Conservation (phyloP, 2,113 vertebrate species). For the Microcebus jonahi region DNA sequence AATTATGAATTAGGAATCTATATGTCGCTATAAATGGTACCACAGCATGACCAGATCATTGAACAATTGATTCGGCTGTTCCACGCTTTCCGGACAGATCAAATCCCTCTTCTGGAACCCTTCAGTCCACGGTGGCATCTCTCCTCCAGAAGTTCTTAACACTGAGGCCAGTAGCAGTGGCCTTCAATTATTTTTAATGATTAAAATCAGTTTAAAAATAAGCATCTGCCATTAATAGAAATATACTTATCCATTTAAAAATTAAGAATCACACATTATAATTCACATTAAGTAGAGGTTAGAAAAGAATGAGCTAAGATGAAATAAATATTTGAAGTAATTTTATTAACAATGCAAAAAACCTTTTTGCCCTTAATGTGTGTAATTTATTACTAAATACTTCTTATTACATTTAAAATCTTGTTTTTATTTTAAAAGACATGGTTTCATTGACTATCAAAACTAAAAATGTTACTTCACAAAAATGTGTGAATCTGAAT, state of each 20-base stretch:
- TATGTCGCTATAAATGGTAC: constrained; percentile 54
- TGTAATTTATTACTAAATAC: neutral
- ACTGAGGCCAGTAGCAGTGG: neutral
- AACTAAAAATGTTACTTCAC: neutral
- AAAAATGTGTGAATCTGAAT: neutral
- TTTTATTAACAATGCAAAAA: neutral
- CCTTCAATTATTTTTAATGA: neutral
- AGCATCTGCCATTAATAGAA: neutral
- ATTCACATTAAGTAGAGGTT: constrained; percentile 16
- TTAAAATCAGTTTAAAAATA: neutral
- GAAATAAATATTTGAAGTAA: neutral
- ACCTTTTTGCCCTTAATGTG: neutral
- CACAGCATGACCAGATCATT: constrained; percentile 63
- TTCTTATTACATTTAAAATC: constrained; percentile 4
- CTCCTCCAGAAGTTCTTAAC: neutral
- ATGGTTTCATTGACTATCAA: neutral
- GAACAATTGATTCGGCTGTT: constrained; percentile 58
- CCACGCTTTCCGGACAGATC: constrained; percentile 50
- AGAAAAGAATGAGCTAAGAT: neutral
- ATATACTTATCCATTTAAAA: neutral
- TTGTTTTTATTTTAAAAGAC: constrained; percentile 29
- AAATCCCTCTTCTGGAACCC: constrained; percentile 19
- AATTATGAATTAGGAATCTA: constrained; percentile 70
- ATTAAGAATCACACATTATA: constrained; percentile 21
- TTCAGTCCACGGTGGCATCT: neutral